phyloP scores from a whole-genome alignment of 2,113 vertebrate genomes.

The Oreochromis spilurus region DNA sequence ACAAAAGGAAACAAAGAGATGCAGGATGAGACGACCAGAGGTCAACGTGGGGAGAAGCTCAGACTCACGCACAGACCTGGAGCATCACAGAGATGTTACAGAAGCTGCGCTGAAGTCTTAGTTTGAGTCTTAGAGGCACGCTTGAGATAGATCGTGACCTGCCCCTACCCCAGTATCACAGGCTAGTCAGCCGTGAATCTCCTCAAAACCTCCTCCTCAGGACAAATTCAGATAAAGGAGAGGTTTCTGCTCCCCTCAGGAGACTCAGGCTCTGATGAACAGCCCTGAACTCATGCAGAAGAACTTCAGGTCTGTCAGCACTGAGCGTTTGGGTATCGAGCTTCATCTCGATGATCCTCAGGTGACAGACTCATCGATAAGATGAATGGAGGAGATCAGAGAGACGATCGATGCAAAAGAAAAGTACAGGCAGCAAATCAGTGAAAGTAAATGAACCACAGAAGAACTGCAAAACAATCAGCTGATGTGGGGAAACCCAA shows the following conservation, averaged over 20 bases:
- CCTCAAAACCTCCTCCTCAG: neutral
- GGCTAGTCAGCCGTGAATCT: neutral
- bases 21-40: neutral
- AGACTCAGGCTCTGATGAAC: neutral
- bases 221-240: neutral
- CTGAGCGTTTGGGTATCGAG: neutral
- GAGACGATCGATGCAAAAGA: neutral
- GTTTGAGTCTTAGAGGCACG: neutral
- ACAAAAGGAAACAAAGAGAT: neutral
- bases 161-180: fast-evolving
- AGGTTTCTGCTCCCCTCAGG: fast-evolving
- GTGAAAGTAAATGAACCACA: neutral
- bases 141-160: neutral
- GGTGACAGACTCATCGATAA: neutral
- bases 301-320: neutral
- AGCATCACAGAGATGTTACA: fast-evolving
- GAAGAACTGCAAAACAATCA: neutral
- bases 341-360: neutral
- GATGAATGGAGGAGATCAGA: fast-evolving
- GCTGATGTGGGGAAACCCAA: neutral
- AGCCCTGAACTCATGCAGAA: neutral
- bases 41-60: neutral
- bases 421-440: neutral
- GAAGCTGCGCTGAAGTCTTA: neutral
- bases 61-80: neutral